phyloP scores from a whole-genome alignment of 2,888 invertebrate genomes.

The Flexamia atlantica region DNA sequence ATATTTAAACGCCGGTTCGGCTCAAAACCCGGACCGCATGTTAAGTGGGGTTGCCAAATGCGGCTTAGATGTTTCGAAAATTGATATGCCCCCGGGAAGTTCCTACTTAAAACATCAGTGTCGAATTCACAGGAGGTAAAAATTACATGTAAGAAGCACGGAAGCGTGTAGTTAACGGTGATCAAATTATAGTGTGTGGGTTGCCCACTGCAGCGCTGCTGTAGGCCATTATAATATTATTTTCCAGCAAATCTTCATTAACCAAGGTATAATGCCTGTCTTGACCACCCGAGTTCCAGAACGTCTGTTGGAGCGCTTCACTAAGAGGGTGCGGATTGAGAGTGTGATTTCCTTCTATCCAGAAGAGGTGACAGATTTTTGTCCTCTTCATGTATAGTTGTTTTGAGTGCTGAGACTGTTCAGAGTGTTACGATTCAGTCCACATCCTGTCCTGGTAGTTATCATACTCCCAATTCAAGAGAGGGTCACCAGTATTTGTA shows the following conservation, averaged over 20 bases:
- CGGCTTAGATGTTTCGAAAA: slow-evolving; percentile 16
- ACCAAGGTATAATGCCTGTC: slow-evolving; percentile 4
- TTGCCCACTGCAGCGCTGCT: slow-evolving; percentile 16
- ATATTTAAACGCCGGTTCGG: slow-evolving; percentile 49
- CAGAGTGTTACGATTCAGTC: too few relatives aligned
- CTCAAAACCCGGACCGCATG: slow-evolving; percentile 22
- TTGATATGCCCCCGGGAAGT: slow-evolving; percentile 38
- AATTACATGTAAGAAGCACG: slow-evolving; percentile 47
- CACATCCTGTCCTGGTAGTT: too few relatives aligned
- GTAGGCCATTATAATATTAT: slow-evolving; percentile 22
- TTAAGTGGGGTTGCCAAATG: slow-evolving; percentile 31
- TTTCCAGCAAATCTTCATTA: slow-evolving; percentile 43
- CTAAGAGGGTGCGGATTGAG: too few relatives aligned
- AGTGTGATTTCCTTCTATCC: too few relatives aligned
- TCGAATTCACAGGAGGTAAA: slow-evolving; percentile 15
- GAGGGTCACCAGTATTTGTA: too few relatives aligned
- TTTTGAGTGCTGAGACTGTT: too few relatives aligned
- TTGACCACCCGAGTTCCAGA: not conserved
- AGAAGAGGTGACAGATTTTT: too few relatives aligned
- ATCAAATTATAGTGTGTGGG: slow-evolving; percentile 35
- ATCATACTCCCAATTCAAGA: too few relatives aligned
- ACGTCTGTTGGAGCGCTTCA: too few relatives aligned
- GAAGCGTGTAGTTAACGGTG: slow-evolving; percentile 31
- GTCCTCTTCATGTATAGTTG: too few relatives aligned
- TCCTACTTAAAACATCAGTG: not conserved